A percentile compares a stretch with the other conserved stretches of the same genome.
Conservation (phyloP, 2,797 vertebrate genomes). For the Macropodus opercularis region DNA sequence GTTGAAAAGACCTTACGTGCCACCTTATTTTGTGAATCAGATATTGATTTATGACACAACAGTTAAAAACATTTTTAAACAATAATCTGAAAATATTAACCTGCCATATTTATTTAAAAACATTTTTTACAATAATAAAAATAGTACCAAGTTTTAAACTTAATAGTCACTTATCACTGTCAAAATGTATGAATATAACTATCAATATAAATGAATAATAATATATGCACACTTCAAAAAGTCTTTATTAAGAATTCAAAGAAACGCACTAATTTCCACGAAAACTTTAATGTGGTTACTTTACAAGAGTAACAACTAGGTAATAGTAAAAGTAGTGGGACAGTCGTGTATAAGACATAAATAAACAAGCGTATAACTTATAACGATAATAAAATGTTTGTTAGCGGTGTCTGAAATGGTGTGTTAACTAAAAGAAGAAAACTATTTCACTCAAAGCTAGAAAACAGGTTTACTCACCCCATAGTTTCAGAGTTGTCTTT, state of each 20-base stretch:
- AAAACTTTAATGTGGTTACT: not conserved
- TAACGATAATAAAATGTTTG: fast-evolving
- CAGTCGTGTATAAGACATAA: not conserved
- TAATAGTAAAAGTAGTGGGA: not conserved
- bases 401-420: not conserved
- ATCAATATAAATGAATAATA: no score
- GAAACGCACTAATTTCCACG: not conserved
- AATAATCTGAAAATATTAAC: not conserved
- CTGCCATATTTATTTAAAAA: not conserved
- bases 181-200: no score
- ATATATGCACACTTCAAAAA: not conserved
- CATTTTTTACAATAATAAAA: not conserved
- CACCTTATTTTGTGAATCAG: not conserved
- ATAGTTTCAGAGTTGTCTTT: slow-evolving; percentile 69
- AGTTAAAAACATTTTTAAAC: not conserved
- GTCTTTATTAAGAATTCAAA: not conserved
- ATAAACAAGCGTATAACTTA: not conserved
- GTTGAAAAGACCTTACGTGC: slow-evolving; percentile 12
- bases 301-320: no score
- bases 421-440: not conserved
- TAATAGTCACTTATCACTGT: no score
- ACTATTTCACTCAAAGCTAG: not conserved
- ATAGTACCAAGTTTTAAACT: not conserved
- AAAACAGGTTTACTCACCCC: slow-evolving; percentile 72
- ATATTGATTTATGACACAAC: slow-evolving; percentile 12